Evolutionary conservation across 2,797 vertebrate species (phyloP).

Genomic region (Decapterus maruadsi): DNA sequence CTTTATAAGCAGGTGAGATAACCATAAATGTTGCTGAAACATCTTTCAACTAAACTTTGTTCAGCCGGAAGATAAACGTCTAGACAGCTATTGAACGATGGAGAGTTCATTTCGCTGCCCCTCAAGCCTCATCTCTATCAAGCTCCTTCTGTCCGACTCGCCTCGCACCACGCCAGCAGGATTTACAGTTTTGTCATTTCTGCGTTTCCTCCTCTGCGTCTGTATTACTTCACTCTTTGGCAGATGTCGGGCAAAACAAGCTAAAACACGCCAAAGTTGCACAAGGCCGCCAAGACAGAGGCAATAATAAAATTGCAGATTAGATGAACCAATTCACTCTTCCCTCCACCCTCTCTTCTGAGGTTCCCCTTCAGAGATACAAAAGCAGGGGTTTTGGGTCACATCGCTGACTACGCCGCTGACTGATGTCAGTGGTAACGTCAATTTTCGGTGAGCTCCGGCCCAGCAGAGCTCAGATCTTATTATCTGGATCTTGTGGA

Average conservation of each 20-base stretch:
- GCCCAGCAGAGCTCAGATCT: conserved; percentile 51
- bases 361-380: conserved; percentile 28
- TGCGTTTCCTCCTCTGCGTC: background rate
- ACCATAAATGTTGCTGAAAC: background rate
- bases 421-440: conserved; percentile 41
- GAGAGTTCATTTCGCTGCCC: conserved; percentile 24
- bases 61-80: background rate
- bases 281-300: conserved; percentile 13
- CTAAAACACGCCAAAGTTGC: conserved; percentile 14
- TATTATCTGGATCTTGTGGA: conserved; percentile 60
- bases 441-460: conserved; percentile 36
- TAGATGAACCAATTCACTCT: conserved; percentile 18
- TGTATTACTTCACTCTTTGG: background rate
- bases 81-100: background rate
- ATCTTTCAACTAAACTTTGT: background rate
- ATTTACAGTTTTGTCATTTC: background rate
- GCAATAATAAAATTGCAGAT: conserved; percentile 1
- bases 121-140: conserved; percentile 47
- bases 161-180: conserved; percentile 2
- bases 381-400: conserved; percentile 39
- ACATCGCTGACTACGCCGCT: conserved; percentile 39
- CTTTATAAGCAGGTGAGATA: background rate
- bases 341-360: conserved; percentile 1
- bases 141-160: conserved; percentile 15
- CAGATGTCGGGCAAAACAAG: background rate